Evolutionary conservation across 2,888 invertebrate genomes (phyloP), one percentile per base, ranked within the genome.

Genomic region (Cataglyphis rosenhaueri): DNA sequence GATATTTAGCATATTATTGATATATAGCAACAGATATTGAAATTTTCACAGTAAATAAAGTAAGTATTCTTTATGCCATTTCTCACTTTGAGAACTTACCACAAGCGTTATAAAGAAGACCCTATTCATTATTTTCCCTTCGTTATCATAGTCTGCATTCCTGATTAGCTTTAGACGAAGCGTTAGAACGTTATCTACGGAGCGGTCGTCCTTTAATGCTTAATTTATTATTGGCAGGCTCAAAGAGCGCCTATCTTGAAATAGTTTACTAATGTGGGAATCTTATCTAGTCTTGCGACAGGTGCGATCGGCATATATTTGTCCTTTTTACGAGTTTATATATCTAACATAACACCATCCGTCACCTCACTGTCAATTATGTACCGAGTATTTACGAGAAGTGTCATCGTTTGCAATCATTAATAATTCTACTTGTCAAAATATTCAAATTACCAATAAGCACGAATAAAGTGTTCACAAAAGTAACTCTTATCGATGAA

Each of bases 281-380:
- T n/a, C 52, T 64, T 4, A 52, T 55, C n/a, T 25, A 18, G 0
- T 15, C 29, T 25, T 29, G 29, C 15, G 61, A 61, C 87, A 87
- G 84, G 87, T 87, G 84, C 71, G 25, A n/a, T 66, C 21, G 41
- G 81, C 71, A 64, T 85, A 84, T 52, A n/a, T 52, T 52, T 52
- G n/a, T 84, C 52, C 75, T 21, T 71, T 44, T 38, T 57, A 78
- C 57, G 65, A 81, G 81, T 73, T 64, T 84, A 82, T 52, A 15
- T 38, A 48, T 32, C 57, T 59, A 35, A 48, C 62, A 65, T 66
- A 66, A 44, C 25, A 59, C 55, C 66, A 64, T 74, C 66, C 71
- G 66, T 83, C 81, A 70, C 4, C 55, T 48, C 35, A 32, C 38
- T 61, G 52, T 57, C 61, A 81, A 55, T 78, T 83, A 78, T 65